Base-by-base conservation (phyloP, 2,113 vertebrate genomes). In the Gymnobelideus leadbeateri region DNA sequence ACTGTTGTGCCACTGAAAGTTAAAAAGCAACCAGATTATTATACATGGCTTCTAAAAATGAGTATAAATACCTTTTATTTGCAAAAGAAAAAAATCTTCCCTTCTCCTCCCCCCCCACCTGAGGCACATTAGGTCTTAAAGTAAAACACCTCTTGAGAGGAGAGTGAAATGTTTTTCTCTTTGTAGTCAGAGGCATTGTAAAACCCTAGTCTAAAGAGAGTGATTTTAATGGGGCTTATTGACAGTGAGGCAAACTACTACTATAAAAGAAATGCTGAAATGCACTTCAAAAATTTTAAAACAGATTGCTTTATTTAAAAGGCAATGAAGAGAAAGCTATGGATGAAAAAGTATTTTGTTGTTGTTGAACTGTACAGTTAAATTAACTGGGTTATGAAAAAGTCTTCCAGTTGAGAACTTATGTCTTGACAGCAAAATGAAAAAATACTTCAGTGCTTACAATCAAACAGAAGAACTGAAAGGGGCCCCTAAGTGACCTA, bases 211-310 rank as follows among this genome's bases (percentile, higher is more conserved):
- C 84, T 96, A 97, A 98, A 51, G 12, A 95, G 43, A 95, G 95
- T 93, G 2, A 97, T 96, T 98, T 97, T 97, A 98, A 97, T 97
- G 92, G 94, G 92, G 53, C 91, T 97, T 97, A 97, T 84, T 97
- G 97, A 97, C 94, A 49, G 94, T 97, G n/a, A 84, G 54, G 89
- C 91, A 97, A 96, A 96, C 93, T 93, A 92, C 93, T 93, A 92
- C n/a, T 92, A 57, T 0, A 91, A 57, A 47, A 96, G 91, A 97
- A 96, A 97, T 96, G 96, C 97, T 84, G 16, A 93, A 95, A 94
- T 0, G 1, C 53, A 93, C 94, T 97, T 98, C 91, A 96, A 95
- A 90, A 93, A 92, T 94, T 98, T 97, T 91, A 90, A 97, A 98
- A 97, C 49, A 97, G 94, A 97, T n/a, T 97, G 95, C 51, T 95